Percentiles rank a stretch among this genome's conserved stretches.
phyloP scores from a whole-genome alignment of 2,113 vertebrate species.

The Anarrhichthys ocellatus region DNA sequence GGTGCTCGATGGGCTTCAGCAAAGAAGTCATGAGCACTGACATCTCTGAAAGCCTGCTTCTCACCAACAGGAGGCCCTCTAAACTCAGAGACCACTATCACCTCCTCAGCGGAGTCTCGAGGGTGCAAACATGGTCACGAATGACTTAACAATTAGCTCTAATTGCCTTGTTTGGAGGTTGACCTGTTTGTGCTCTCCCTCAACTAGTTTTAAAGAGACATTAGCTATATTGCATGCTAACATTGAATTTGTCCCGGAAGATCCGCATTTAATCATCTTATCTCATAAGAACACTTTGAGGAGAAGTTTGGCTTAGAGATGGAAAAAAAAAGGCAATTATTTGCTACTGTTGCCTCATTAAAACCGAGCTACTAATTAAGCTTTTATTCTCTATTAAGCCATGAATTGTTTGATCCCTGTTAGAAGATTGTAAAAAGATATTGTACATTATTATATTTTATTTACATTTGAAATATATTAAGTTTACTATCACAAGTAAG shows the following conservation, averaged over 20 bases:
- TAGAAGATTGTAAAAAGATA: too few species aligned
- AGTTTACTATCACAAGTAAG: not conserved
- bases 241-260: not conserved
- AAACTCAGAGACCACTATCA: constrained; percentile 7
- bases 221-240: not conserved
- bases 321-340: not conserved
- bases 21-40: constrained; percentile 4
- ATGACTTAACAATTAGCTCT: constrained; percentile 10
- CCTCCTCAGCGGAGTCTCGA: not conserved
- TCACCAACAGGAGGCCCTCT: constrained; percentile 58
- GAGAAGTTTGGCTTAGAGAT: not conserved
- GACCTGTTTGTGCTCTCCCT: not conserved
- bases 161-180: constrained; percentile 2
- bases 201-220: not conserved
- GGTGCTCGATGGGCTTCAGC: not conserved
- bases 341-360: not conserved
- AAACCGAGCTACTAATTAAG: not conserved
- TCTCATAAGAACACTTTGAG: not conserved
- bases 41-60: constrained; percentile 12
- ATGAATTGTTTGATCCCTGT: not conserved
- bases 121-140: not conserved
- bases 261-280: not conserved
- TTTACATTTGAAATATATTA: not conserved
- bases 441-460: not conserved
- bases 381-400: not conserved